These are phyloP conservation scores for Threskiornis aethiopicus DNA, from an alignment of 2,797 vertebrate species.

Conservation along the genomic window DNA sequence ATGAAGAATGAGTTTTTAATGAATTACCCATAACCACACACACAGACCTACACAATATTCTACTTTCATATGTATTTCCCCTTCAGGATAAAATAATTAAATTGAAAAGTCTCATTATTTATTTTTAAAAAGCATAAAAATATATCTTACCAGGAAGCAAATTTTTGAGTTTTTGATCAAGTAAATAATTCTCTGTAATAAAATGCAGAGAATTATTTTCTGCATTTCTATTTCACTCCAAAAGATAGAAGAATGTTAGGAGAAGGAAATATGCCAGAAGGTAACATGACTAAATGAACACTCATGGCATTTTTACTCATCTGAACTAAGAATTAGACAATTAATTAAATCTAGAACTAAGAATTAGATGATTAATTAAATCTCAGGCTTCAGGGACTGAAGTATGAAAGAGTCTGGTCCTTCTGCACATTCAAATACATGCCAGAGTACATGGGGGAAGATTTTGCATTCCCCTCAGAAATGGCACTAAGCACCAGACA, in stretches of 20 bases:
- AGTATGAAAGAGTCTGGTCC: not conserved
- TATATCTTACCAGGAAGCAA: not conserved
- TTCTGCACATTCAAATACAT: not conserved
- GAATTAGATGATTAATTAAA: slow-evolving; percentile 9
- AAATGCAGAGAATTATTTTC: not conserved
- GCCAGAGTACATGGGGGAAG: not conserved
- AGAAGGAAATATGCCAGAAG: not conserved
- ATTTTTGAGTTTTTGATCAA: not conserved
- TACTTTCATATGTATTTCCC: not conserved
- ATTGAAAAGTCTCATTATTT: not conserved
- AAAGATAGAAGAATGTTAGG: not conserved
- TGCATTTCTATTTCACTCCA: not conserved
- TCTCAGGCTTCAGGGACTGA: not conserved
- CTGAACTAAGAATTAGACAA: not conserved
- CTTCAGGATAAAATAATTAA: not conserved
- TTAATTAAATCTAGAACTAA: not conserved
- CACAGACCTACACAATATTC: not conserved
- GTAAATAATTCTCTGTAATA: slow-evolving; percentile 18
- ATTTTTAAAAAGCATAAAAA: not conserved
- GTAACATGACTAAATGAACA: not conserved
- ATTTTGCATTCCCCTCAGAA: not conserved
- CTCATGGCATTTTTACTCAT: not conserved
- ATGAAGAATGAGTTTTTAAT: slow-evolving; percentile 53
- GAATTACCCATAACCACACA: slow-evolving; percentile 17
- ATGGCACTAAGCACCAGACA: not conserved